These are phyloP conservation scores for Dendrophyllia cribrosa DNA, from an alignment of 64 coral and sea anemone species.

Conservation along the genomic window DNA sequence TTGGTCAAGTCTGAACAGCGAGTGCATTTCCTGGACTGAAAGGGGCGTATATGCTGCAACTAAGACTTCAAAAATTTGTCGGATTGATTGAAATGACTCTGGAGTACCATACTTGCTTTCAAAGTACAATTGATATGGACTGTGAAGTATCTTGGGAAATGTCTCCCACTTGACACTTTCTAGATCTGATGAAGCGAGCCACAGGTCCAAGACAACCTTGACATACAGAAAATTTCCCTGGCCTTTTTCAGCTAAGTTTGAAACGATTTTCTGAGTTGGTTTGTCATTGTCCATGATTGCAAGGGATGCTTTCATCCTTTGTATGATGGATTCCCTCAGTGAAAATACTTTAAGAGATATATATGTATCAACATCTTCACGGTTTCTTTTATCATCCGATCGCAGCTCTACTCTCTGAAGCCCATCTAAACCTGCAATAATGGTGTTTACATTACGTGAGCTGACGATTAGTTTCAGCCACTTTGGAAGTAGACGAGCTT, in stretches of 20 bases:
- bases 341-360: neutral
- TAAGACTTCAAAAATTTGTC: slow-evolving; percentile 65
- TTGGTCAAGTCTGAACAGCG: neutral
- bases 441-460: slow-evolving; percentile 53
- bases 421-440: slow-evolving; percentile 30
- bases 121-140: slow-evolving; percentile 70
- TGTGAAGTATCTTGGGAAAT: slow-evolving; percentile 71
- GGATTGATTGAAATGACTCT: slow-evolving; percentile 31
- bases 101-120: slow-evolving; percentile 43
- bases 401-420: slow-evolving; percentile 51
- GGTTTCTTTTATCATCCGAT: slow-evolving; percentile 59
- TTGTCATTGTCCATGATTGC: neutral
- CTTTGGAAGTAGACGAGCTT: slow-evolving; percentile 64
- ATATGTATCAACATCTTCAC: slow-evolving; percentile 63
- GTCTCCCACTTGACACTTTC: slow-evolving; percentile 2
- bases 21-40: slow-evolving; percentile 31
- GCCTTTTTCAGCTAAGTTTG: slow-evolving; percentile 50
- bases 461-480: slow-evolving; percentile 92
- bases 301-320: neutral
- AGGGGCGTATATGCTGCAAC: slow-evolving; percentile 49
- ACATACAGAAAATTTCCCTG: slow-evolving; percentile 85
- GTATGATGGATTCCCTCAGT: neutral
- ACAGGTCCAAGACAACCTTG: slow-evolving; percentile 56
- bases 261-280: slow-evolving; percentile 32
- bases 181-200: slow-evolving; percentile 10